Base-by-base conservation (phyloP, 2,113 vertebrate species). In the Bothrops jararaca region DNA sequence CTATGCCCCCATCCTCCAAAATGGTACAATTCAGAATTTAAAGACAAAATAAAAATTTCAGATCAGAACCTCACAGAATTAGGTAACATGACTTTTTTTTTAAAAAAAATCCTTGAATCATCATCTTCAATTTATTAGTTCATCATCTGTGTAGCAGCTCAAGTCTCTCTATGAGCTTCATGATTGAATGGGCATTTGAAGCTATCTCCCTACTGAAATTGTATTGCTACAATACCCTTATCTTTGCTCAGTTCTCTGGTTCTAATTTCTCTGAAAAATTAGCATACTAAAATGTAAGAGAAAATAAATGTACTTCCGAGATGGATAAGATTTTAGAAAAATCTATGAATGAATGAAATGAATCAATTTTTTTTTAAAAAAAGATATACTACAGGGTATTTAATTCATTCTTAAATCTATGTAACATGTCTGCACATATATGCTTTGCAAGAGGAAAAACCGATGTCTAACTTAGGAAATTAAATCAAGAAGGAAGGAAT, bases 31-130 rank as follows among this genome's bases (percentile, higher is more conserved):
- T 26, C 0, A 0, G 22, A 42, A 58, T 64, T 34, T 48, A n/a
- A 8, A 10, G 15, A 6, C 0, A 0, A 60, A 85, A 85, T 42
- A 80, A 80, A 80, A 3, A 8, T 54, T 0, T 0, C 26, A 5
- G 54, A n/a, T 39, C 34, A 39, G 74, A 80, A 80, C 34, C 34
- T 42, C 54, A 56, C 54, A 18, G 74, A 80, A 42, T 80, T 18
- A 42, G 74, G 3, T 39, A 20, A 39, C 34, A 20, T 80, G 34
- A 10, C 7, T 80, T 69, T 12, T 53, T 15, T 18, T 1, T 45
- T n/a, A 74, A 69, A 69, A 69, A 26, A 60, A 11, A 26, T 15
- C n/a, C 29, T 74, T 80, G 18, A 80, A 80, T 80, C 69, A 29
- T 29, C 26, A 20, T 80, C 34, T 34, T 80, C 34, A 80, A 80